Percentiles rank a stretch among this genome's conserved stretches.
Conservation (phyloP, 1,140 invertebrate genomes). For the Nephotettix cincticeps region DNA sequence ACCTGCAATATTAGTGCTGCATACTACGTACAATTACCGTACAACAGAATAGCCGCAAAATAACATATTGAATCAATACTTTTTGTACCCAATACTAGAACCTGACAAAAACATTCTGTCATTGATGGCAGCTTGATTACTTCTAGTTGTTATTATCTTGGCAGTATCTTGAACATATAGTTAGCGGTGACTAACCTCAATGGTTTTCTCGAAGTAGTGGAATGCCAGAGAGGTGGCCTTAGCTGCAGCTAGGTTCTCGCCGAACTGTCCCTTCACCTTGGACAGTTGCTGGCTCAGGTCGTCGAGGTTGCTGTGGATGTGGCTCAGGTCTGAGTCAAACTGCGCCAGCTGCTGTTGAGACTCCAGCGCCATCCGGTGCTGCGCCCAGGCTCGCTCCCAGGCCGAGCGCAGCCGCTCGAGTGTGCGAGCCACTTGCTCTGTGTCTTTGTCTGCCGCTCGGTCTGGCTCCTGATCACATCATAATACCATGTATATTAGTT, state of each 20-base stretch:
- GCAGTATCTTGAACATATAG: constrained; percentile 32
- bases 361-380: constrained; percentile 60
- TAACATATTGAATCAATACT: too few relatives aligned
- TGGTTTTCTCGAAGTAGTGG: constrained; percentile 75
- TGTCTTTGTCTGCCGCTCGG: constrained; percentile 64
- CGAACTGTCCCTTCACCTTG: constrained; percentile 64
- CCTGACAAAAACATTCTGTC: too few relatives aligned
- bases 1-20: too few relatives aligned
- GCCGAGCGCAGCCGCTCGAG: constrained; percentile 53
- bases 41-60: too few relatives aligned
- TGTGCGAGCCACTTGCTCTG: constrained; percentile 64
- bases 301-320: constrained; percentile 71
- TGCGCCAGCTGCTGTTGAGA: constrained; percentile 64
- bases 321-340: constrained; percentile 68
- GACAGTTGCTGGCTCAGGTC: constrained; percentile 63
- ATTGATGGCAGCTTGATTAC: too few relatives aligned
- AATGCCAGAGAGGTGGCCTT: constrained; percentile 70
- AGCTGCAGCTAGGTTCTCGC: constrained; percentile 68
- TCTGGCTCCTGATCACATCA: constrained; percentile 62
- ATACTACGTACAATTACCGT: too few relatives aligned
- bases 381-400: constrained; percentile 62
- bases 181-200: constrained; percentile 58
- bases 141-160: too few relatives aligned
- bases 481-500: too few relatives aligned
- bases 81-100: too few relatives aligned